Conservation (phyloP, 2,113 vertebrate species). For the Forbesichthys papilliferus region DNA sequence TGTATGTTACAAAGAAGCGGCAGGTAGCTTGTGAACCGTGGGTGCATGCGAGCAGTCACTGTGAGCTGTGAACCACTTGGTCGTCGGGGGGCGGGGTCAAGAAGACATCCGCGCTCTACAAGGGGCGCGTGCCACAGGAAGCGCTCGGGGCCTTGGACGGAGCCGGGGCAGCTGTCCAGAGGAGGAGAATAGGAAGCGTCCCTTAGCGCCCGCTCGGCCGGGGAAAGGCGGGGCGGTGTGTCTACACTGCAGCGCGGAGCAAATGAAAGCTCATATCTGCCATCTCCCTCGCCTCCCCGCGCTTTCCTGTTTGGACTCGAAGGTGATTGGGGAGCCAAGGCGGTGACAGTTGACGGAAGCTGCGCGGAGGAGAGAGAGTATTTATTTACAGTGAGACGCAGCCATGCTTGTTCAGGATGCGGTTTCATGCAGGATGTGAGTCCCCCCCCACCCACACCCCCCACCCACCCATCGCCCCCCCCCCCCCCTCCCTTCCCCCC, state of each 20-base stretch:
- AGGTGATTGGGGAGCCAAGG: constrained; percentile 93
- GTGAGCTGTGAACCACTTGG: not conserved
- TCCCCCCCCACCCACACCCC: constrained; percentile 66
- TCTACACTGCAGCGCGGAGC: constrained; percentile 88
- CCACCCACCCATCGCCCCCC: constrained; percentile 64
- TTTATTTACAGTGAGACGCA: constrained; percentile 98
- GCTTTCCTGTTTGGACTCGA: constrained; percentile 99
- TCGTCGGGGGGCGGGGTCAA: constrained; percentile 56
- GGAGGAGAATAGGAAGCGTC: constrained; percentile 81
- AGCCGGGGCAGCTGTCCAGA: constrained; percentile 85
- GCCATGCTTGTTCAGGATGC: constrained; percentile 97
- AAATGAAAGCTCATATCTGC: constrained; percentile 96
- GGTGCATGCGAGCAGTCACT: too few relatives aligned
- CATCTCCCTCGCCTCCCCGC: constrained; percentile 89
- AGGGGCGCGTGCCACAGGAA: constrained; percentile 70
- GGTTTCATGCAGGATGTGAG: constrained; percentile 99
- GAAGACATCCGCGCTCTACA: constrained; percentile 87
- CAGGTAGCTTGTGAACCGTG: too few relatives aligned
- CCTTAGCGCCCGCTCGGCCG: constrained; percentile 60
- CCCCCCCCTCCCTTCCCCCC: constrained; percentile 65
- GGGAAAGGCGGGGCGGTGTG: constrained; percentile 34
- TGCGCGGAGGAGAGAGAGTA: constrained; percentile 84
- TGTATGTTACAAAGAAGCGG: too few relatives aligned
- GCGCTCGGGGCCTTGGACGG: constrained; percentile 82
- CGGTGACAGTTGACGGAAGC: constrained; percentile 97